Conservation (phyloP, 2,888 invertebrate genomes). For the Agonopterix subpropinquella region DNA sequence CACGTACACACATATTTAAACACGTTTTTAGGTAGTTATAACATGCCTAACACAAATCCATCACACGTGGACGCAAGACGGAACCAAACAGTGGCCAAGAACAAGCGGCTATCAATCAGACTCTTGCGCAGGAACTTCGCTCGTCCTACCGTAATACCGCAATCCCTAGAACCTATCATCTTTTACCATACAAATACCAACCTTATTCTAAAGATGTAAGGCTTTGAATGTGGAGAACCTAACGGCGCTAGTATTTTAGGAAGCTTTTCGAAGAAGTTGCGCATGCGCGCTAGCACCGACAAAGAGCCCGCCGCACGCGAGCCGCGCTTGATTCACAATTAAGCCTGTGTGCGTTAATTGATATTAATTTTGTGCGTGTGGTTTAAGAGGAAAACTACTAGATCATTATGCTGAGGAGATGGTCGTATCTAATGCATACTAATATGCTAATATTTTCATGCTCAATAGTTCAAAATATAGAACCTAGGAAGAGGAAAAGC, state of each 20-base stretch:
- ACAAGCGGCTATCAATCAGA: constrained; percentile 49
- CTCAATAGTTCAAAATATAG: no score
- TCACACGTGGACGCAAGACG: no score
- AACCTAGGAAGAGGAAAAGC: no score
- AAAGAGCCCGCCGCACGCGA: constrained; percentile 73
- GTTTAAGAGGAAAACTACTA: constrained; percentile 37
- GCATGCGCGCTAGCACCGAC: constrained; percentile 50
- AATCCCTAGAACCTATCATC: constrained; percentile 43
- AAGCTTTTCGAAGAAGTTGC: constrained; percentile 65
- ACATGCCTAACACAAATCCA: no score
- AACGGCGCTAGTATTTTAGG: constrained; percentile 70
- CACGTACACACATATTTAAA: no score
- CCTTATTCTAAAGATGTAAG: constrained; percentile 33
- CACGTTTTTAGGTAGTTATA: no score
- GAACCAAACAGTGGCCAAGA: constrained; percentile 5
- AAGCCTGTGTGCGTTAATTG: constrained; percentile 74
- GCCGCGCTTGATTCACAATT: constrained; percentile 69
- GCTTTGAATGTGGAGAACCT: constrained; percentile 31
- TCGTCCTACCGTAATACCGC: constrained; percentile 63
- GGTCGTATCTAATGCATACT: no score
- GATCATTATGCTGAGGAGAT: no score
- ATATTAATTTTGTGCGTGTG: constrained; percentile 67
- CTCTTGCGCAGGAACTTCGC: constrained; percentile 61
- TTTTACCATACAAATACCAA: constrained; percentile 25
- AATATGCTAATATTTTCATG: no score